Base-by-base conservation (phyloP, 1,140 invertebrate genomes). In the Metaphire vulgaris region DNA sequence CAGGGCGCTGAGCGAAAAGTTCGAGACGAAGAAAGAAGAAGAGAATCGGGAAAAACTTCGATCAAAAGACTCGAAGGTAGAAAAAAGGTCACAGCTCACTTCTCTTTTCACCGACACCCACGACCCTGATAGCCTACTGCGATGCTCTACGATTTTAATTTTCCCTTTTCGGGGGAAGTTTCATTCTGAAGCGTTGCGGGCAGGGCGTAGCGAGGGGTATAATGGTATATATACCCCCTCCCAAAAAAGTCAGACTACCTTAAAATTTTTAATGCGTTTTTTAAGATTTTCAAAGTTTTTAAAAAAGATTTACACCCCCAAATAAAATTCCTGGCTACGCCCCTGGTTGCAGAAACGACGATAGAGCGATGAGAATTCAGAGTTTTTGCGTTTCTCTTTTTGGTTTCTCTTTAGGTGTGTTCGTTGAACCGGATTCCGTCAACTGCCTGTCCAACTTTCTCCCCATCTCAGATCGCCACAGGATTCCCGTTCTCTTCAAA, bases 1-100 rank as follows among this genome's bases (percentile, higher is more conserved):
- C 80, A 99, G 96, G 97, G 97, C 80, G 97, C 97, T 34, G 97
- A 99, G 87, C 90, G 97, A 82, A 99, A 99, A 88, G 96, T 96
- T 29, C 89, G 97, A 78, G 97, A 99, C 85, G 97, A 99, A 88
- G 97, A 99, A 86, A 90, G 96, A 85, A 89, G 21, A 21, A 81
- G 74, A 85, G 95, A 96, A 21, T 92, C 93, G 26, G 98, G 97
- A 87, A 89, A 95, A 81, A 96, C 96, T 89, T 92, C 96, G 91
- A 56, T 56, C 6, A 56, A 56, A 21, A n/a, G n/a, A n/a, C n/a
- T n/a, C n/a, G n/a, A n/a, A n/a, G n/a, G n/a, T n/a, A n/a, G n/a
- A n/a, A n/a, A n/a, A n/a, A n/a, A n/a, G n/a, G n/a, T n/a, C n/a
- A n/a, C n/a, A n/a, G n/a, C n/a, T n/a, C n/a, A n/a, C n/a, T n/a